Percentiles rank a stretch among this genome's conserved stretches.
phyloP scores from a whole-genome alignment of 2,888 invertebrate species.

The Diaprepes abbreviatus region DNA sequence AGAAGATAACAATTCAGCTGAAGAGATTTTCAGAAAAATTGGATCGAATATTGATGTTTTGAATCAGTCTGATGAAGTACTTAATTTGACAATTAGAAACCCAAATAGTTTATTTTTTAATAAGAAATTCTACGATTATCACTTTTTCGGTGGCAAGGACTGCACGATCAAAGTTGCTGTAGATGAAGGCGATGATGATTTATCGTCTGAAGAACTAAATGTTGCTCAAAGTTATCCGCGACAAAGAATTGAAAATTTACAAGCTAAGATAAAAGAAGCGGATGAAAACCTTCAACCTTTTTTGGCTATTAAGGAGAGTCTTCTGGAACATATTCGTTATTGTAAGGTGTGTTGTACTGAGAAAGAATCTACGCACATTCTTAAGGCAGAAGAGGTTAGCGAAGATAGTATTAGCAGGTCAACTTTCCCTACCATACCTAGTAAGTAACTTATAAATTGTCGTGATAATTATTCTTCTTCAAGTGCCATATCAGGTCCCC shows the following conservation, averaged over 20 bases:
- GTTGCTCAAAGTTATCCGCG: neutral
- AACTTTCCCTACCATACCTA: no score
- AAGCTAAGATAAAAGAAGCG: constrained; percentile 30
- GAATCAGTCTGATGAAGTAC: constrained; percentile 53
- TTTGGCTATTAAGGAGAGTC: neutral
- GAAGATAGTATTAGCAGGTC: no score
- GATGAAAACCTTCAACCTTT: constrained; percentile 21
- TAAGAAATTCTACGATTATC: constrained; percentile 55
- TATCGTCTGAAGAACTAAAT: neutral
- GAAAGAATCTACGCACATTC: neutral
- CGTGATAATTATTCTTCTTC: no score
- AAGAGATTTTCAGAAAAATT: constrained; percentile 53
- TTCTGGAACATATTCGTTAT: constrained; percentile 14
- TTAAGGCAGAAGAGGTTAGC: no score
- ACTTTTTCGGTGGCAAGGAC: constrained; percentile 56
- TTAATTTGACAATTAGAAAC: constrained; percentile 59
- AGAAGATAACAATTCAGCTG: constrained; percentile 49
- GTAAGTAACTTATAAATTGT: no score
- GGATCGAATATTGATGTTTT: constrained; percentile 53
- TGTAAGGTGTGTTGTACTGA: constrained; percentile 35
- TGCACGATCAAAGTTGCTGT: constrained; percentile 59
- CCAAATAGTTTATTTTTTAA: constrained; percentile 62
- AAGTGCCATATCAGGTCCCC: no score
- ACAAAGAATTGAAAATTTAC: constrained; percentile 6
- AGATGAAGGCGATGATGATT: neutral